A percentile compares a stretch with the other conserved stretches of the same genome.
Conservation (phyloP, 2,797 vertebrate species). For the Chelonia mydas region DNA sequence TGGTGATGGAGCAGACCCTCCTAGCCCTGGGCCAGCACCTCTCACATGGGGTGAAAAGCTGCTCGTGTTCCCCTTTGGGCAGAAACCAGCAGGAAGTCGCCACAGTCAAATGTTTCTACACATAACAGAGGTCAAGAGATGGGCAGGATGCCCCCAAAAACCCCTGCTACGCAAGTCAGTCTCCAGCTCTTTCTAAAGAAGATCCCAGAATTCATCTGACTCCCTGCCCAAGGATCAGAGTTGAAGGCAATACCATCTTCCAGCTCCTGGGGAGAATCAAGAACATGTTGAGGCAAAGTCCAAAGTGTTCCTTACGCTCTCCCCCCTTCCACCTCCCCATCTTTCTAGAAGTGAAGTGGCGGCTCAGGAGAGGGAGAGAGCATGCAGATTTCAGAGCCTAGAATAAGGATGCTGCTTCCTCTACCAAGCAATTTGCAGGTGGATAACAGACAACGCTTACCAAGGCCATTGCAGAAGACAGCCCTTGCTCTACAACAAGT, state of each 20-base stretch:
- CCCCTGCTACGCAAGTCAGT: fast-evolving
- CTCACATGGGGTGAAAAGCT: background rate
- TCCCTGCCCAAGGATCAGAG: fast-evolving
- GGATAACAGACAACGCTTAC: fast-evolving
- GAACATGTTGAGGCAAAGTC: fast-evolving
- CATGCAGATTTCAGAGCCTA: fast-evolving
- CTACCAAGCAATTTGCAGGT: fast-evolving
- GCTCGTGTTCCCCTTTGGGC: fast-evolving
- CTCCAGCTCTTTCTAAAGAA: background rate
- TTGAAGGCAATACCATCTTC: background rate
- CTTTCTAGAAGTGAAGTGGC: fast-evolving
- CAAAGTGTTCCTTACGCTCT: fast-evolving
- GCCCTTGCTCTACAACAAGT: background rate
- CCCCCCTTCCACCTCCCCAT: fast-evolving
- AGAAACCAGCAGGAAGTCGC: background rate
- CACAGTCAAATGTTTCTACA: background rate
- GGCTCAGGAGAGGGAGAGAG: background rate
- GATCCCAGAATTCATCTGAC: fast-evolving
- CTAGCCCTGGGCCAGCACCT: background rate
- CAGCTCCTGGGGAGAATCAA: background rate
- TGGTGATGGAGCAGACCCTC: background rate
- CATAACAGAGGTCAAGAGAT: fast-evolving
- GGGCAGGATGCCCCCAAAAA: background rate
- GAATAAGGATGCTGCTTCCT: background rate
- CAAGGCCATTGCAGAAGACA: background rate